These are phyloP conservation scores for Holacanthella duospinosa DNA, from an alignment of 2,888 invertebrate genomes.

Conservation along the genomic window DNA sequence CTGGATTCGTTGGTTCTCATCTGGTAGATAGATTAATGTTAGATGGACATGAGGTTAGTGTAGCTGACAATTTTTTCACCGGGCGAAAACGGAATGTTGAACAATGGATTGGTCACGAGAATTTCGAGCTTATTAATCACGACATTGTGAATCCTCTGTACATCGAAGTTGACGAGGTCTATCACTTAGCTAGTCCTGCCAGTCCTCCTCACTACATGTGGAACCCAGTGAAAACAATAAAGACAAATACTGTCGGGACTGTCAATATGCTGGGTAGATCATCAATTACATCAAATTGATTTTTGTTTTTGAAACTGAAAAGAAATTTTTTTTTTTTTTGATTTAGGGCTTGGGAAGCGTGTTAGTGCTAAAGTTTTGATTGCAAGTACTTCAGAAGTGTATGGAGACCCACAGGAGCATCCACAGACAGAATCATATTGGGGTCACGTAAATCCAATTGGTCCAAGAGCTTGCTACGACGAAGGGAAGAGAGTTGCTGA, in stretches of 20 bases:
- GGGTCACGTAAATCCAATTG: slow-evolving; percentile 73
- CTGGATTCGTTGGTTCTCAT: slow-evolving; percentile 98
- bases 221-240: slow-evolving; percentile 98
- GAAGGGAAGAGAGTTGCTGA: slow-evolving; percentile 99
- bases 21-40: slow-evolving; percentile 90
- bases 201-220: slow-evolving; percentile 99
- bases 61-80: slow-evolving; percentile 96
- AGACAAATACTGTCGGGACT: slow-evolving; percentile 94
- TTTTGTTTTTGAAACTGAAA: not conserved
- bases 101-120: slow-evolving; percentile 98
- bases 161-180: slow-evolving; percentile 95
- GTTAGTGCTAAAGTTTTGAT: slow-evolving; percentile 86
- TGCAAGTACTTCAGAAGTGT: slow-evolving; percentile 97
- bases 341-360: slow-evolving; percentile 73
- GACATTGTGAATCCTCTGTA: slow-evolving; percentile 96
- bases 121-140: slow-evolving; percentile 97
- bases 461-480: slow-evolving; percentile 94
- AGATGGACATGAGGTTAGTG: slow-evolving; percentile 90
- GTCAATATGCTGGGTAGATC: slow-evolving; percentile 74
- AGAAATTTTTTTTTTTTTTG: not conserved
- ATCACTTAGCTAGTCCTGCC: slow-evolving; percentile 96
- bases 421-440: slow-evolving; percentile 97
- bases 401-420: slow-evolving; percentile 96
- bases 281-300: too few species aligned
- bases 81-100: slow-evolving; percentile 93